Evolutionary conservation across 2,797 vertebrate genomes (phyloP).

Genomic region (Cyclura pinguis): DNA sequence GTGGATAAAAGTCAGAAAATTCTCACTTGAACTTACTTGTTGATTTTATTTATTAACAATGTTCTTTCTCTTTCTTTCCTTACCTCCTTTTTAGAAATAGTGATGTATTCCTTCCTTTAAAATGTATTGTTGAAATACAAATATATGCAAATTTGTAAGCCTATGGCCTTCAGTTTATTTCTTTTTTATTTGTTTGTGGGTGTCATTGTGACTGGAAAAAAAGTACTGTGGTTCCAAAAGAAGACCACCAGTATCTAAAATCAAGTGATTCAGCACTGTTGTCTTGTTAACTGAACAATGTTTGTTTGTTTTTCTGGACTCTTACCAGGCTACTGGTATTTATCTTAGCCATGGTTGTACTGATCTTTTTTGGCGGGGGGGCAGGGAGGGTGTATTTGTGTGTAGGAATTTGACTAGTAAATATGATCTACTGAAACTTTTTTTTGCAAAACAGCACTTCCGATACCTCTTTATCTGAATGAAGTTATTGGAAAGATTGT

Average conservation of each 20-base stretch:
- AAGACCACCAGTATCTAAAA: neutral
- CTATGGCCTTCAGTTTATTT: neutral
- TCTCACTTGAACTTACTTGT: neutral
- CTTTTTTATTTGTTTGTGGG: neutral
- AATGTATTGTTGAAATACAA: neutral
- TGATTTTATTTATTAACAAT: neutral
- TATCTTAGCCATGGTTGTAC: neutral
- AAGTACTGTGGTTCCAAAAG: neutral
- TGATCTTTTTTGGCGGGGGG: neutral
- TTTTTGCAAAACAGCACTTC: slow-evolving; percentile 49
- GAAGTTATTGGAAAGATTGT: slow-evolving; percentile 51
- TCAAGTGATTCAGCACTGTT: slow-evolving; percentile 1
- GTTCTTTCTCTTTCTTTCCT: neutral
- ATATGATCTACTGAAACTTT: slow-evolving; percentile 20
- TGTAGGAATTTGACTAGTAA: slow-evolving; percentile 16
- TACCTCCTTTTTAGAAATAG: neutral
- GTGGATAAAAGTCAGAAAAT: neutral
- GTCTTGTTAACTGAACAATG: neutral
- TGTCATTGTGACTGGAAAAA: neutral
- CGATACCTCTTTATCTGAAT: neutral
- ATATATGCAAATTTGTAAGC: neutral
- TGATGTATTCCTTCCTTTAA: neutral
- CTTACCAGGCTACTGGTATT: neutral
- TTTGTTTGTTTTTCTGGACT: neutral
- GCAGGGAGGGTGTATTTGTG: neutral